These are phyloP conservation scores for Rambutsinella grinnellia DNA, from an alignment of 2,888 invertebrate genomes.

Conservation along the genomic window DNA sequence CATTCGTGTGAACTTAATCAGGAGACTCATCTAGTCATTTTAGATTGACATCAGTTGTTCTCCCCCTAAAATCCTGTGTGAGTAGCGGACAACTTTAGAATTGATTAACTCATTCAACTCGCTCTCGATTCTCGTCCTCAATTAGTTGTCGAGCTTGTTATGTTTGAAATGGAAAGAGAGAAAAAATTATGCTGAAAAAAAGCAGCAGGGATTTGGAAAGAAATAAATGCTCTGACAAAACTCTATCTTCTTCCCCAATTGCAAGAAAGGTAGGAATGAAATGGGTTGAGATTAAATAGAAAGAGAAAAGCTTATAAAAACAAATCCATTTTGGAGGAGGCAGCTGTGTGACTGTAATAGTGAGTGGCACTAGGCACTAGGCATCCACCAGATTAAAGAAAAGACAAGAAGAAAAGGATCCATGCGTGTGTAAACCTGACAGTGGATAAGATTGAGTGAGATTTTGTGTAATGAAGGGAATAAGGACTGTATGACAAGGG, in stretches of 20 bases:
- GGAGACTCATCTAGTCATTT: conserved; percentile 6
- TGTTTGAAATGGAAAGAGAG: neutral
- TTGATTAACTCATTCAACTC: conserved; percentile 18
- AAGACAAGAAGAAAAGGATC: conserved; percentile 1
- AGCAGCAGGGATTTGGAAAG: conserved; percentile 2
- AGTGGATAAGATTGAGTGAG: conserved; percentile 37
- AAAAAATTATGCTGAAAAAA: neutral
- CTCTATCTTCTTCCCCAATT: neutral
- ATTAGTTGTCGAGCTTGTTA: conserved; percentile 2
- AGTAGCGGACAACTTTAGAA: no score
- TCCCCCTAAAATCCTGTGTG: neutral
- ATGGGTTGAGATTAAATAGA: neutral
- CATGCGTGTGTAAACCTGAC: conserved; percentile 4
- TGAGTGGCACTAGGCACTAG: neutral
- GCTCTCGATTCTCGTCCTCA: neutral
- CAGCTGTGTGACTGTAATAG: conserved; percentile 5
- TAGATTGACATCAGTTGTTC: conserved; percentile 6
- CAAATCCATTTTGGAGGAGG: conserved; percentile 10
- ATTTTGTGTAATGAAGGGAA: conserved; percentile 22
- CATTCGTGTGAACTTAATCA: conserved; percentile 25
- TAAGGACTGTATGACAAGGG: conserved; percentile 7
- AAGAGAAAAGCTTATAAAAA: neutral
- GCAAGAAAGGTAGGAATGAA: neutral
- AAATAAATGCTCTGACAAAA: neutral
- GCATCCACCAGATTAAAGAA: neutral